Conservation (phyloP, 2,113 vertebrate species). For the Halcyon malimbica region DNA sequence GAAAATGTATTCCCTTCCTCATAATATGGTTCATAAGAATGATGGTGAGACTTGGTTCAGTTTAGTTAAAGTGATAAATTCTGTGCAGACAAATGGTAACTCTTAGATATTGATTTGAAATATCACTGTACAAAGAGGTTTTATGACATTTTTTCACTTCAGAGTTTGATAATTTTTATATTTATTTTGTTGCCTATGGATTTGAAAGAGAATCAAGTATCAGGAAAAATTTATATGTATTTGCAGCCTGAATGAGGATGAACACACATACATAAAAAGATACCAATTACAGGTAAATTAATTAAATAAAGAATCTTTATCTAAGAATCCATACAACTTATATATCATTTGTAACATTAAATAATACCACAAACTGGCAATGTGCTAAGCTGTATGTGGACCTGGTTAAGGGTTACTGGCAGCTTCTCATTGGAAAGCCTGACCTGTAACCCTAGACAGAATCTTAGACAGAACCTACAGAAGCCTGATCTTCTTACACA, state of each 20-base stretch:
- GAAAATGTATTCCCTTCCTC: background rate
- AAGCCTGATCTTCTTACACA: fast-evolving
- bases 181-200: background rate
- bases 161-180: background rate
- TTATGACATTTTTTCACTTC: background rate
- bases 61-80: background rate
- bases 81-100: background rate
- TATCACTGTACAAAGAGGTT: background rate
- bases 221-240: background rate
- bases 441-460: background rate
- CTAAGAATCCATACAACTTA: background rate
- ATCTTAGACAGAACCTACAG: background rate
- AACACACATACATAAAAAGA: background rate
- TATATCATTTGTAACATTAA: background rate
- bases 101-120: background rate
- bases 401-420: background rate
- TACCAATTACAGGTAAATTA: too few species aligned
- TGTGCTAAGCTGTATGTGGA: background rate
- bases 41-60: background rate
- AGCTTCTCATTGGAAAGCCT: background rate
- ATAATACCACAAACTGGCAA: background rate
- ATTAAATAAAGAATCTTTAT: background rate
- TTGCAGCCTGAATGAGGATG: background rate
- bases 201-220: background rate
- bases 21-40: background rate